Percentiles rank a stretch among this genome's conserved stretches.
Conservation (phyloP, 2,113 vertebrate genomes). For the Gadus chalcogrammus region DNA sequence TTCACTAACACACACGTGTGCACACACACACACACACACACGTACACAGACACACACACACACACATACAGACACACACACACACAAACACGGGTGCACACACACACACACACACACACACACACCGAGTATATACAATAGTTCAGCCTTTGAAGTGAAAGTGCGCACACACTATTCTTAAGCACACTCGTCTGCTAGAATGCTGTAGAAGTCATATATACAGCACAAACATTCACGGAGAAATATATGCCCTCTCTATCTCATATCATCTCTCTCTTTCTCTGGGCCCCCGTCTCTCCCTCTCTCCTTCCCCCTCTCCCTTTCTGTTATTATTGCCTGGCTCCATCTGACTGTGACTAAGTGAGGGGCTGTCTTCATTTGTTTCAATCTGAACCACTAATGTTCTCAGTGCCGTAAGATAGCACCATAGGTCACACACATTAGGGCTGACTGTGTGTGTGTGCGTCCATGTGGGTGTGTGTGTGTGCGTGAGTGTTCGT, state of each 20-base stretch:
- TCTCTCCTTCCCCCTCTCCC: constrained; percentile 21
- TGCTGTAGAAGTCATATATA: neutral
- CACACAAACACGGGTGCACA: neutral
- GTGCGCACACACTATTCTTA: neutral
- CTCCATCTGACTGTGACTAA: constrained; percentile 64
- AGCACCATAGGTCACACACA: constrained; percentile 61
- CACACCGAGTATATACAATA: neutral
- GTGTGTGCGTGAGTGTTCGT: constrained; percentile 9
- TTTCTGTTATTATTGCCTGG: constrained; percentile 54
- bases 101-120: neutral
- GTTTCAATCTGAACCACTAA: constrained; percentile 66
- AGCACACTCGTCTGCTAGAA: too few relatives aligned
- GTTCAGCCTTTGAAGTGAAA: neutral
- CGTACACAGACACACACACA: neutral
- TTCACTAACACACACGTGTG: constrained; percentile 4
- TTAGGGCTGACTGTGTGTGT: constrained; percentile 43
- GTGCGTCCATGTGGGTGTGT: neutral
- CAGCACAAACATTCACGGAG: neutral
- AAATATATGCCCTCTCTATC: constrained; percentile 5
- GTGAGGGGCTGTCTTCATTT: constrained; percentile 68
- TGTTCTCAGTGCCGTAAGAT: constrained; percentile 58
- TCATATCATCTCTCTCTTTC: neutral
- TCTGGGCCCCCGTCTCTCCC: neutral
- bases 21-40: constrained; percentile 9
- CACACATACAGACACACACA: constrained; percentile 7